Base-by-base conservation (phyloP, 2,888 invertebrate species). In the Malthinus flaveolus region DNA sequence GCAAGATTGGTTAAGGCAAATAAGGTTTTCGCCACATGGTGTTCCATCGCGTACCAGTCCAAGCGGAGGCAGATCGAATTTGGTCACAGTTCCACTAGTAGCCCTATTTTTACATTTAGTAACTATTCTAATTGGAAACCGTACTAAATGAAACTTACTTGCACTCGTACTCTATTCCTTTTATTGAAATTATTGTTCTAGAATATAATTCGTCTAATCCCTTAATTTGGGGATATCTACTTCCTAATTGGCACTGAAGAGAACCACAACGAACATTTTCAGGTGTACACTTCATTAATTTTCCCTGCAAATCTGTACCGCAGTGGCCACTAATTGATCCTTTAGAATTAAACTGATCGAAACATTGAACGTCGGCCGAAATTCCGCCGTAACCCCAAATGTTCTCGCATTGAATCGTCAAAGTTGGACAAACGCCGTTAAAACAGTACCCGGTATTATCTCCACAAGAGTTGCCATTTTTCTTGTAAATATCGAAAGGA, bases 321-420 rank as follows among this genome's bases (percentile, higher is more conserved):
- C 98, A 98, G 78, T 98, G 96, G 0, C 98, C 98, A 68, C 92
- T 95, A 67, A 93, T 91, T 46, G 93, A 91, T 8, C 98, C 98
- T 73, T 96, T 94, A 0, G 93, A 89, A 79, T 98, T 98, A 81
- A 95, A 96, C 79, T 95, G 91, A 63, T 95, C 93, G 79, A 91
- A 97, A 81, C 97, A 98, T 71, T 92, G 87, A 63, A 85, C 84
- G 74, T 95, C 93, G 1, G 91, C 95, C 0, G 90, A 88, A 44
- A 84, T 80, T 0, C 93, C 90, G 8, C 91, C 92, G 68, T 88
- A 86, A 15, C 97, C 97, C 98, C 98, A 99, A 68, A 98, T 91
- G 65, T 86, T 85, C 75, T 91, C 90, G 77, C 98, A 99, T 78
- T 98, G 97, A 37, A 89, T 79, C 62, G 89, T 84, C 57, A 94